These are phyloP conservation scores for Diploptera punctata DNA, from an alignment of 2,888 invertebrate species.

Conservation along the genomic window DNA sequence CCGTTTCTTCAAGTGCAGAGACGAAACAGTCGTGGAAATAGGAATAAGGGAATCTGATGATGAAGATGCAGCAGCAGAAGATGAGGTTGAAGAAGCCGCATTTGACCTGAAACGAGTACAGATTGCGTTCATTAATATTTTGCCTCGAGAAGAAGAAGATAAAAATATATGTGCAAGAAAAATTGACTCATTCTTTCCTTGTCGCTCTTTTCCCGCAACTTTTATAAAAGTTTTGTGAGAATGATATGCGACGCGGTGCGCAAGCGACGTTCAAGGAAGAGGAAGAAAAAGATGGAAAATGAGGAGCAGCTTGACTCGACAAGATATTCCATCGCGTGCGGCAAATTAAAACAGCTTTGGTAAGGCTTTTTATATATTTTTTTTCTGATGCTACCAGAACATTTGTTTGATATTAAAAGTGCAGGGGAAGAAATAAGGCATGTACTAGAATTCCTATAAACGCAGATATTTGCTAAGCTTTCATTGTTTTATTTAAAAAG, in stretches of 20 bases:
- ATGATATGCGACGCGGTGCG: constrained; percentile 22
- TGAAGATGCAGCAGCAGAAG: constrained; percentile 28
- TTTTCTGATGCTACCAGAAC: constrained; percentile 28
- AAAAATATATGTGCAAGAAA: constrained; percentile 21
- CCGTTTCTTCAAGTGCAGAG: constrained; percentile 71
- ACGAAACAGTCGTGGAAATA: constrained; percentile 45
- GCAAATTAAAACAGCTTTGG: constrained; percentile 39
- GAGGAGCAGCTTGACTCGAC: constrained; percentile 38
- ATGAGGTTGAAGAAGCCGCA: constrained; percentile 44
- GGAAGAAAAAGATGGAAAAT: background rate
- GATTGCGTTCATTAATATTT: constrained; percentile 40
- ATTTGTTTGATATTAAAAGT: constrained; percentile 32
- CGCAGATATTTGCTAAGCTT: background rate
- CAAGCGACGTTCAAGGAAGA: constrained; percentile 12
- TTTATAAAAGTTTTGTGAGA: constrained; percentile 30
- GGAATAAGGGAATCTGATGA: constrained; percentile 37
- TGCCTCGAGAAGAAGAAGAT: constrained; percentile 23
- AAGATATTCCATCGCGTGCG: constrained; percentile 34
- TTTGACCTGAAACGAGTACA: constrained; percentile 46
- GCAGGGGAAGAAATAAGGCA: background rate
- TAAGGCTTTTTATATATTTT: constrained; percentile 32
- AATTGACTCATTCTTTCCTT: constrained; percentile 27
- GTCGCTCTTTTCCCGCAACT: constrained; percentile 36
- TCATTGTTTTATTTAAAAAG: too few relatives aligned
- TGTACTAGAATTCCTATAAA: background rate